phyloP scores from a whole-genome alignment of 2,888 invertebrate genomes.

The Polymixis flavicincta region DNA sequence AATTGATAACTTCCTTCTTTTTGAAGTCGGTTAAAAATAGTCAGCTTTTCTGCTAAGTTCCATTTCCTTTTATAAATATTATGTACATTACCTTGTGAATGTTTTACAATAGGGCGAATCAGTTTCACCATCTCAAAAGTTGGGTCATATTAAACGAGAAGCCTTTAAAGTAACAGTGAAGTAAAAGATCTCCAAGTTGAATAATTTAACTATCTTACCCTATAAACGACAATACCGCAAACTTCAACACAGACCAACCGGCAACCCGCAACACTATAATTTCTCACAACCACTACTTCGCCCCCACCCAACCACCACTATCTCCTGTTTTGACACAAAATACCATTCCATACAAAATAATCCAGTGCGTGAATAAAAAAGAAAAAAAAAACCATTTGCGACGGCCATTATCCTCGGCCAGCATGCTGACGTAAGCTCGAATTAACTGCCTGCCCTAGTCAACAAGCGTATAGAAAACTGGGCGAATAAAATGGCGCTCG shows the following conservation, averaged over 20 bases:
- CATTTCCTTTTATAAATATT: too few relatives aligned
- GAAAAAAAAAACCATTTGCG: slow-evolving; percentile 68
- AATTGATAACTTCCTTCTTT: too few relatives aligned
- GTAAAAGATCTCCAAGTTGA: too few relatives aligned
- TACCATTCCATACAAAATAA: slow-evolving; percentile 61
- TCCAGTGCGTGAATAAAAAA: slow-evolving; percentile 62
- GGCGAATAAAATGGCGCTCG: slow-evolving; percentile 69
- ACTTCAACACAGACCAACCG: neutral
- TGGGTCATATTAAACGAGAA: neutral
- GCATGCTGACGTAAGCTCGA: slow-evolving; percentile 75
- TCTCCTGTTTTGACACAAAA: slow-evolving; percentile 33
- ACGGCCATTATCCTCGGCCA: slow-evolving; percentile 71
- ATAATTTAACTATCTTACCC: too few relatives aligned
- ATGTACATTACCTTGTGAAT: too few relatives aligned
- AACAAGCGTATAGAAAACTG: slow-evolving; percentile 68
- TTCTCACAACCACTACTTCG: neutral
- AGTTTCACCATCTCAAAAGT: neutral
- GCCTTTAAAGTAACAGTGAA: neutral
- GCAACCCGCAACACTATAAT: neutral
- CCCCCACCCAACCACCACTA: slow-evolving; percentile 20
- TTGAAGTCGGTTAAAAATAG: too few relatives aligned
- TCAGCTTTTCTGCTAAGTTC: too few relatives aligned
- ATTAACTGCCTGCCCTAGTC: slow-evolving; percentile 73
- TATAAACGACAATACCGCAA: neutral
- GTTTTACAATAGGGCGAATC: neutral